Percentiles rank a stretch among this genome's conserved stretches.
Conservation (phyloP, 2,113 vertebrate genomes). For the Salvelinus alpinus region DNA sequence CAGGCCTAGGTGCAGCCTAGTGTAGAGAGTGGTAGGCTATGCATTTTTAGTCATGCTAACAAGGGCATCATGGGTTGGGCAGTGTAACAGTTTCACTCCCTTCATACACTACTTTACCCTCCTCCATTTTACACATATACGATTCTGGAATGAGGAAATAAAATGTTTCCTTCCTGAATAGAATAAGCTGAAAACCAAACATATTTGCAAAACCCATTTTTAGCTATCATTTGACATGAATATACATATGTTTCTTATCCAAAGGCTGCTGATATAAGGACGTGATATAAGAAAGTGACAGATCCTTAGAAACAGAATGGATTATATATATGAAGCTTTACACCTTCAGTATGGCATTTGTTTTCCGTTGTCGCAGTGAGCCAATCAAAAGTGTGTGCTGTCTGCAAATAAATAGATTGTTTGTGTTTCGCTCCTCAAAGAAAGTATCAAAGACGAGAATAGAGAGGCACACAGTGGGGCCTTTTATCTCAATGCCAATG, state of each 20-base stretch:
- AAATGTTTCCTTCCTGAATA: too few relatives aligned
- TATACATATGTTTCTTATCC: too few relatives aligned
- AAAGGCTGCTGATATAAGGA: background rate
- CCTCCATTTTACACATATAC: too few relatives aligned
- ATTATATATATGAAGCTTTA: background rate
- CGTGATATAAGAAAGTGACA: background rate
- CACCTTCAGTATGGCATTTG: background rate
- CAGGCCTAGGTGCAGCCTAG: background rate
- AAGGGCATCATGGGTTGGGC: background rate
- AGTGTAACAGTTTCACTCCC: background rate
- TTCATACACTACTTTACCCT: too few relatives aligned
- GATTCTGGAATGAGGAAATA: too few relatives aligned
- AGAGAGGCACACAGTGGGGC: too few relatives aligned
- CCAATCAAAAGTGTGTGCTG: background rate
- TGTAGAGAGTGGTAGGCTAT: background rate
- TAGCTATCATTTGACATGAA: too few relatives aligned
- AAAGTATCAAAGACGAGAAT: background rate
- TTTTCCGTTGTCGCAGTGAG: background rate
- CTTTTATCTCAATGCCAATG: too few relatives aligned
- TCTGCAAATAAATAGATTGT: background rate
- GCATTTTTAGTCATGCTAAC: background rate
- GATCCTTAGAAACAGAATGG: background rate
- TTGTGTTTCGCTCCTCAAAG: background rate
- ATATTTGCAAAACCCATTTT: too few relatives aligned
- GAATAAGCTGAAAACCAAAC: too few relatives aligned